Evolutionary conservation across 2,888 invertebrate genomes (phyloP).

Genomic region (Tyria jacobaeae): DNA sequence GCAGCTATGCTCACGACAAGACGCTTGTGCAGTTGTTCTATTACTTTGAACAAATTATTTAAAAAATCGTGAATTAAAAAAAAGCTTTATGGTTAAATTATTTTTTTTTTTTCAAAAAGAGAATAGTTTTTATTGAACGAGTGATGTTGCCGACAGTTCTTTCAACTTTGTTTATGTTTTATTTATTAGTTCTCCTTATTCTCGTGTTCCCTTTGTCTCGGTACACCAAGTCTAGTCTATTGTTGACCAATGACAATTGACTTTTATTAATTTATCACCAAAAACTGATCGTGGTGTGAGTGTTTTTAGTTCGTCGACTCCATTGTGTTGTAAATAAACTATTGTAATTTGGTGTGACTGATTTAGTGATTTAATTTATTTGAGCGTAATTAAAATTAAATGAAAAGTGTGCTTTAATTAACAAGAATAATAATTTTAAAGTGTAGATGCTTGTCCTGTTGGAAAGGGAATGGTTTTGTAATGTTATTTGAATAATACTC

Average conservation of each 20-base stretch:
- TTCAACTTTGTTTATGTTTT: conserved; percentile 74
- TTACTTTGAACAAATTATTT: not conserved
- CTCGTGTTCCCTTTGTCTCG: conserved; percentile 77
- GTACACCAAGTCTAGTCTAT: conserved; percentile 60
- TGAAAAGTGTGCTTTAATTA: not conserved
- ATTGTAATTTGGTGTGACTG: not conserved
- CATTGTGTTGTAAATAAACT: conserved; percentile 5
- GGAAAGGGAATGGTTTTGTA: no score
- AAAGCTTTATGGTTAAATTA: not conserved
- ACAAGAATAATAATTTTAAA: not conserved
- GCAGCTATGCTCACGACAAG: conserved; percentile 46
- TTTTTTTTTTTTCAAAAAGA: not conserved
- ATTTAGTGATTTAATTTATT: not conserved
- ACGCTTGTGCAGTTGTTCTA: conserved; percentile 38
- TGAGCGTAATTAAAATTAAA: not conserved
- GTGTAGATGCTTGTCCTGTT: no score
- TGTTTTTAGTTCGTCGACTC: conserved; percentile 17
- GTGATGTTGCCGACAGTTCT: conserved; percentile 67
- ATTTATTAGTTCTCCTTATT: conserved; percentile 72
- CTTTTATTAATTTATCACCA: conserved; percentile 9
- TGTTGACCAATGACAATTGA: conserved; percentile 39
- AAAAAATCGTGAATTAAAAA: not conserved
- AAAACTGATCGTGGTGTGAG: conserved; percentile 18
- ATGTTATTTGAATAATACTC: no score
- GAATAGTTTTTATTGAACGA: conserved; percentile 5